phyloP scores from a whole-genome alignment of 2,888 invertebrate genomes.

The Coecobrya sp. region DNA sequence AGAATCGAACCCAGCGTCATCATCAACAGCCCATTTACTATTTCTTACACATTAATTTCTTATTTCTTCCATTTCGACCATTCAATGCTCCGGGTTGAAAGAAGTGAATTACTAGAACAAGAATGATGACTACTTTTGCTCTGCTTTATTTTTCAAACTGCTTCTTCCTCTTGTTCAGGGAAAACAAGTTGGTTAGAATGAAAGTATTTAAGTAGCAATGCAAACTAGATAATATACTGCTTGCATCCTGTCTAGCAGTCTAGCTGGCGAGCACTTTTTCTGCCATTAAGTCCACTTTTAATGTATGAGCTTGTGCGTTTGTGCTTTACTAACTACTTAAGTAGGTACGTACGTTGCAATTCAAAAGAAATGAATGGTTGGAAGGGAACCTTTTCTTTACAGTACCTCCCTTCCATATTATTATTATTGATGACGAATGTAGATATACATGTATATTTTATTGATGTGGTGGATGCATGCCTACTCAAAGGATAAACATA shows the following conservation, averaged over 20 bases:
- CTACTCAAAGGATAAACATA: slow-evolving; percentile 39
- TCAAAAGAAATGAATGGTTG: neutral
- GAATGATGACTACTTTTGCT: slow-evolving; percentile 18
- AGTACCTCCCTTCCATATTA: slow-evolving; percentile 17
- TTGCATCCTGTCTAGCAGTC: neutral
- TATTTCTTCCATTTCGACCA: neutral
- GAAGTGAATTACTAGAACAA: slow-evolving; percentile 40
- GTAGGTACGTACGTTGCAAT: neutral
- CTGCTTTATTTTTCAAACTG: slow-evolving; percentile 5
- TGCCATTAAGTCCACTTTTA: slow-evolving; percentile 46
- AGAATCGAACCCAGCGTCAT: slow-evolving; percentile 28
- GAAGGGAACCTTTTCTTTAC: slow-evolving; percentile 19
- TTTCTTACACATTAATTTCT: slow-evolving; percentile 52
- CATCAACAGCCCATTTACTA: neutral
- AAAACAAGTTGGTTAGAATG: neutral
- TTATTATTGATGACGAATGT: slow-evolving; percentile 50
- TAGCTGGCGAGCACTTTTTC: slow-evolving; percentile 33
- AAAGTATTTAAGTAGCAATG: slow-evolving; percentile 27
- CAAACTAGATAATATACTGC: slow-evolving; percentile 49
- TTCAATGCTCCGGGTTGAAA: slow-evolving; percentile 13
- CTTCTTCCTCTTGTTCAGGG: neutral
- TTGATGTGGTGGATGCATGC: slow-evolving; percentile 12
- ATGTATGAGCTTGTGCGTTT: slow-evolving; percentile 42
- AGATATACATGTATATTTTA: slow-evolving; percentile 5
- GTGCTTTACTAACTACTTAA: slow-evolving; percentile 19